These are phyloP conservation scores for Cairina moschata DNA, from an alignment of 2,113 vertebrate species.

Conservation along the genomic window DNA sequence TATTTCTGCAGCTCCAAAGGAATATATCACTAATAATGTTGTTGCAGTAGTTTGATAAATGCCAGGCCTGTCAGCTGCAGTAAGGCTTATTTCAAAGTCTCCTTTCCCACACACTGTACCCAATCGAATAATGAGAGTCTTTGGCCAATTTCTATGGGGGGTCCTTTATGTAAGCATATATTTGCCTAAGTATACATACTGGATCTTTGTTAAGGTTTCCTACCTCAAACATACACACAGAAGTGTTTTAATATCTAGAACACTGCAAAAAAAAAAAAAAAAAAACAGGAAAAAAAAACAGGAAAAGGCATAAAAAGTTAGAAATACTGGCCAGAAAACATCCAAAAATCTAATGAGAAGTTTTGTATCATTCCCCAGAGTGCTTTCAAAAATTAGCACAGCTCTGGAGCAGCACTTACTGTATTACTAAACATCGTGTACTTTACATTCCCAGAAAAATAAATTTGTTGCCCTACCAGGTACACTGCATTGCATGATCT, in stretches of 20 bases:
- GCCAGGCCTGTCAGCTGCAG: background rate
- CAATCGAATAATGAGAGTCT: background rate
- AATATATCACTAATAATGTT: background rate
- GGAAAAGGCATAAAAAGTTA: background rate
- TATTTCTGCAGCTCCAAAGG: background rate
- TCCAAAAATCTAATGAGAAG: background rate
- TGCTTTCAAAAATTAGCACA: background rate
- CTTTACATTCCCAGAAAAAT: background rate
- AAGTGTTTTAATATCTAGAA: background rate
- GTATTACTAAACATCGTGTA: background rate
- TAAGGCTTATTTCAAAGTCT: background rate
- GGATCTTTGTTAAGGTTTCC: background rate
- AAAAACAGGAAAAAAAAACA: background rate
- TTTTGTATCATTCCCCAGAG: background rate
- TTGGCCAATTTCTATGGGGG: background rate
- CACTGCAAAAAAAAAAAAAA: background rate
- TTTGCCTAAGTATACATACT: background rate
- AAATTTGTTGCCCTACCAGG: background rate
- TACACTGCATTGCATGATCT: background rate
- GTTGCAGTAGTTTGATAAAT: background rate
- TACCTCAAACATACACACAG: background rate
- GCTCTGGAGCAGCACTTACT: background rate
- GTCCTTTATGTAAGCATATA: background rate
- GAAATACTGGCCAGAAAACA: slow-evolving; percentile 50
- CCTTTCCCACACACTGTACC: background rate